Evolutionary conservation across 2,797 vertebrate species (phyloP), one percentile per base, ranked within the genome.

Genomic region (Micrastur ruficollis): DNA sequence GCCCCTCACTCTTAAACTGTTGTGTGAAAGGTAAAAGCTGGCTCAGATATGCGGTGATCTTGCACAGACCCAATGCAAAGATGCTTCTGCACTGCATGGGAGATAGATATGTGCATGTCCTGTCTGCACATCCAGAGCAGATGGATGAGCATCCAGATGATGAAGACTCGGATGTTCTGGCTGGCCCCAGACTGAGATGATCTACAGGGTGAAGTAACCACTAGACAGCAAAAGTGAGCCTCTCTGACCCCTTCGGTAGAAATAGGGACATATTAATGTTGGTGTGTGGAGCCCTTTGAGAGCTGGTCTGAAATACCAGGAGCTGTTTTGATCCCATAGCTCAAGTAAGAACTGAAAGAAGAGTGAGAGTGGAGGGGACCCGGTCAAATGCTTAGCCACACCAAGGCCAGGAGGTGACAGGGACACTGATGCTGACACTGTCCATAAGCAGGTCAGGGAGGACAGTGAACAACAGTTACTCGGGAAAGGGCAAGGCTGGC

Each of bases 371-470:
- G 36, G 42, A 62, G 36, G 23, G 8, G 15, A 73, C 4, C 23
- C 42, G 42, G 36, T 20, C 0, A 0, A 66, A 66, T 40, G 31
- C 6, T 66, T 65, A 53, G 38, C 10, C 49, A n/a, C 40, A 22
- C 11, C 3, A 3, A 38, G 38, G 52, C 26, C 38, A 44, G 52
- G 47, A 71, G 29, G 22, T 78, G 50, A 38, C 14, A 23, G 17
- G 27, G 32, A 40, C 5, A 4, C 6, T 44, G 68, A 58, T 8
- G 6, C 3, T 72, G 52, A 16, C 46, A 16, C 42, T 25, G 27
- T 55, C 32, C 29, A 14, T 46, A 22, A 87, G 52, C 12, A 76
- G 12, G 26, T 18, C 8, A 22, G 26, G 32, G 23, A 34, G 11
- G 12, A 46, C 26, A 46, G 27, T 22, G 44, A 95, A 36, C 9